Evolutionary conservation across 2,797 vertebrate genomes (phyloP).

Genomic region (Molossus alvarezi): DNA sequence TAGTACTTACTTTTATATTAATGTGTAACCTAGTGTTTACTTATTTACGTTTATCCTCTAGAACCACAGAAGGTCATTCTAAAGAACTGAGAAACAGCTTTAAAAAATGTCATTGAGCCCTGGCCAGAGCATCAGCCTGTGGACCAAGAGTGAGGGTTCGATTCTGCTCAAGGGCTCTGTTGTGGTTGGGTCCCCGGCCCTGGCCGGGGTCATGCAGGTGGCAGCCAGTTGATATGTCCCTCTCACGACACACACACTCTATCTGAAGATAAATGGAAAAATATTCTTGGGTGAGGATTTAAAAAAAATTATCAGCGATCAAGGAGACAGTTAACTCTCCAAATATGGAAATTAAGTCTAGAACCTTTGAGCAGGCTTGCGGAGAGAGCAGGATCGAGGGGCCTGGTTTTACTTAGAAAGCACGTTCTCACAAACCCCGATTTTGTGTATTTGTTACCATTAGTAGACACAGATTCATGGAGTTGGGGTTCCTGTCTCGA

Average conservation of each 20-base stretch:
- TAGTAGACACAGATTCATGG: not conserved
- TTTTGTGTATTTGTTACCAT: not conserved
- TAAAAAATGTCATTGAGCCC: not conserved
- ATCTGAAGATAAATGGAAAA: no score
- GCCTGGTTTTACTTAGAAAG: not conserved
- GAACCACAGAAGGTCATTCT: not conserved
- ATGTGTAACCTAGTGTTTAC: not conserved
- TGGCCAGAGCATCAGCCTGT: no score
- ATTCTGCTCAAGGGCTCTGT: no score
- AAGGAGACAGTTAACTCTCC: not conserved
- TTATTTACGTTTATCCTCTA: not conserved
- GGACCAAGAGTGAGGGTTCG: no score
- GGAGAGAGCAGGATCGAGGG: not conserved
- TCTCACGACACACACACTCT: no score
- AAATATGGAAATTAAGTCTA: not conserved
- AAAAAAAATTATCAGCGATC: not conserved
- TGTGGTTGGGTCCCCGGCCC: no score
- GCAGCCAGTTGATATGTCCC: no score
- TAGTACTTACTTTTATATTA: not conserved
- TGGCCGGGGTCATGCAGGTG: no score
- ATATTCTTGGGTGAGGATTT: no score
- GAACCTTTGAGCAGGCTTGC: not conserved
- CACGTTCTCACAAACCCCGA: not conserved
- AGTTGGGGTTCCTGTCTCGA: not conserved
- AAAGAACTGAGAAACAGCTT: not conserved